phyloP scores from a whole-genome alignment of 2,113 vertebrate species.

The Dicerorhinus sumatrensis region DNA sequence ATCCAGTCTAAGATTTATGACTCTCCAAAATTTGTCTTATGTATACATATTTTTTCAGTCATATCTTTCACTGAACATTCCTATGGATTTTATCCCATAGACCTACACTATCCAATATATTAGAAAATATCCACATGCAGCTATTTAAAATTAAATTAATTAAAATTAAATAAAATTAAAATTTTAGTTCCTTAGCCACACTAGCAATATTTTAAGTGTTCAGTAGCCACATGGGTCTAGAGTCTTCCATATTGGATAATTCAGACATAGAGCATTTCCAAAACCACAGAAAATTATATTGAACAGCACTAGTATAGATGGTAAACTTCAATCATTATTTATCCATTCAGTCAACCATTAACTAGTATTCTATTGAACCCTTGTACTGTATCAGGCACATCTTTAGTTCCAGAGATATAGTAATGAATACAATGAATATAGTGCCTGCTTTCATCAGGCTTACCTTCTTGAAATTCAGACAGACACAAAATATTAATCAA shows the following conservation, averaged over 20 bases:
- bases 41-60: neutral
- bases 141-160: neutral
- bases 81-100: neutral
- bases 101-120: neutral
- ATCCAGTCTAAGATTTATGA: neutral
- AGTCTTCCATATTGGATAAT: neutral
- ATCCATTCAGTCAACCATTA: neutral
- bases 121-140: neutral
- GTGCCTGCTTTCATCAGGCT: neutral
- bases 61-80: neutral
- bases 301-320: neutral
- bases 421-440: neutral
- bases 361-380: neutral
- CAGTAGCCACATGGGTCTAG: neutral
- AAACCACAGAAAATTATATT: neutral
- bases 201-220: neutral
- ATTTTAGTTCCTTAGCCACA: neutral
- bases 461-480: neutral
- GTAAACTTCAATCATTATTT: neutral
- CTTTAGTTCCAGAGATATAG: neutral
- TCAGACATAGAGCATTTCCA: neutral
- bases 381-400: neutral
- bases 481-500: neutral
- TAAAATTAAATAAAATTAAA: slow-evolving; percentile 5
- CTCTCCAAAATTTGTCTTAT: neutral